Evolutionary conservation across 2,888 invertebrate genomes (phyloP).

Genomic region (Sabatieria punctata): DNA sequence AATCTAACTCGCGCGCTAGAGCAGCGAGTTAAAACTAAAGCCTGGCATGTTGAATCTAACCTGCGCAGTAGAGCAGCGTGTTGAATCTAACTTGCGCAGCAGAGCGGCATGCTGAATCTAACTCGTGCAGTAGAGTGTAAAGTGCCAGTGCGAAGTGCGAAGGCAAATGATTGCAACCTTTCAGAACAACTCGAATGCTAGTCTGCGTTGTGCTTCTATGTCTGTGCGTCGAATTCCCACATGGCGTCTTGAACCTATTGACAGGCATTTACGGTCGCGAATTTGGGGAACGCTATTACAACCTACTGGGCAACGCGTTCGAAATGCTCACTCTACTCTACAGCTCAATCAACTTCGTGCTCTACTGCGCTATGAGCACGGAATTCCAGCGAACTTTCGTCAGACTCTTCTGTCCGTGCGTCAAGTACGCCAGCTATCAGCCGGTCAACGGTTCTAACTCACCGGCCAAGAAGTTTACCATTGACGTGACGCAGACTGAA

Average conservation of each 20-base stretch:
- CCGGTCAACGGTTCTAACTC: too few species aligned
- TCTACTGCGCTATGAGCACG: slow-evolving; percentile 19
- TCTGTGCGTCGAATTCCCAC: slow-evolving; percentile 21
- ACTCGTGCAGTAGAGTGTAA: too few species aligned
- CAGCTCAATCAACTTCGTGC: slow-evolving; percentile 19
- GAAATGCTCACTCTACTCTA: slow-evolving; percentile 24
- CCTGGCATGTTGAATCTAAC: too few species aligned
- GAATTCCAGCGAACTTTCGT: slow-evolving; percentile 3
- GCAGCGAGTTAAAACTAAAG: too few species aligned
- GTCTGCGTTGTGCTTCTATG: slow-evolving; percentile 18
- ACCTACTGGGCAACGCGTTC: slow-evolving; percentile 20
- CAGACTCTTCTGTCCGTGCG: not conserved
- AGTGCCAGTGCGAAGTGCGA: not conserved
- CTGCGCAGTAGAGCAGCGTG: too few species aligned
- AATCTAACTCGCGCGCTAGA: too few species aligned
- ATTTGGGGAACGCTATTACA: slow-evolving; percentile 18
- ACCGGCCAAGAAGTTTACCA: too few species aligned
- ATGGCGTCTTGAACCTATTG: slow-evolving; percentile 19
- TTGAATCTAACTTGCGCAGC: too few species aligned
- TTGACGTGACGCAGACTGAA: too few species aligned
- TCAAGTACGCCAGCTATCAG: not conserved
- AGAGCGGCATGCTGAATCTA: too few species aligned
- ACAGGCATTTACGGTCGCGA: slow-evolving; percentile 19
- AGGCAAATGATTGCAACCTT: slow-evolving; percentile 1
- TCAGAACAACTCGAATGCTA: slow-evolving; percentile 19